Conservation (phyloP, 1,140 invertebrate genomes). For the Chrysopa pallens region DNA sequence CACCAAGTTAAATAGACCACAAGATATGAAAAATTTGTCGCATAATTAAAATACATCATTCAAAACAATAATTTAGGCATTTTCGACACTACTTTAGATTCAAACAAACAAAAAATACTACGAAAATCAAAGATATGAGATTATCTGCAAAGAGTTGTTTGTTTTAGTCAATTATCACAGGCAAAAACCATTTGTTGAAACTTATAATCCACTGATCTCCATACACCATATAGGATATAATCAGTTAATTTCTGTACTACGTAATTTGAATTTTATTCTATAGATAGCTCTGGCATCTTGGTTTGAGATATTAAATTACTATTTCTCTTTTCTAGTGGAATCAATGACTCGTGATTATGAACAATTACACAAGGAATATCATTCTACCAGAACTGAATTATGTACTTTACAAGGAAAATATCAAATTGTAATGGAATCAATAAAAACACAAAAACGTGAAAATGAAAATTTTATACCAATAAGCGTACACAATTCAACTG, state of each 20-base stretch:
- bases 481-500: constrained; percentile 29
- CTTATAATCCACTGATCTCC: no score
- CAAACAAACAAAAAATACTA: no score
- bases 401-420: constrained; percentile 32
- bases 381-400: constrained; percentile 31
- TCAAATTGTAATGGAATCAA: constrained; percentile 25
- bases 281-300: neutral
- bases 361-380: constrained; percentile 33
- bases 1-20: no score
- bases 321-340: constrained; percentile 22
- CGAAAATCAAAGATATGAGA: no score
- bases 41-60: no score
- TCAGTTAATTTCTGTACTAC: constrained; percentile 1
- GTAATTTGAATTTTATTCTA: neutral
- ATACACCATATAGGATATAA: no score
- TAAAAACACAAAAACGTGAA: constrained; percentile 31
- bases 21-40: no score
- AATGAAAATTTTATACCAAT: constrained; percentile 30
- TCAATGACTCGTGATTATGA: constrained; percentile 36
- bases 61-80: no score
- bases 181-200: no score
- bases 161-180: no score
- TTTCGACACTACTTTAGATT: no score
- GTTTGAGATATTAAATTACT: neutral
- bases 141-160: no score